Conservation (phyloP, 2,797 vertebrate species). For the Vespertilio murinus region DNA sequence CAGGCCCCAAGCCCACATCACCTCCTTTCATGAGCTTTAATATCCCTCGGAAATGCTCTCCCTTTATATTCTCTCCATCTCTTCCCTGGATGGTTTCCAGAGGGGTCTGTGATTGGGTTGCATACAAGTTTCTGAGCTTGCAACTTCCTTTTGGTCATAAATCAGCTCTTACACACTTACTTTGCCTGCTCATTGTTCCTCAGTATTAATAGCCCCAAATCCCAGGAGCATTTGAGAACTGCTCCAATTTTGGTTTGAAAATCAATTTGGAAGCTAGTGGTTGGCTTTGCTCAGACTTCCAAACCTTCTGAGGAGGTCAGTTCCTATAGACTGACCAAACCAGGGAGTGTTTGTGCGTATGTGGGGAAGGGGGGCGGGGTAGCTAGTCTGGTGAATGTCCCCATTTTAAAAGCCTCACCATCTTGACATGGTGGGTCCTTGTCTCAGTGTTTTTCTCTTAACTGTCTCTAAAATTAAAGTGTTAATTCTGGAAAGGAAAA, state of each 20-base stretch:
- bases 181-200: constrained; percentile 75
- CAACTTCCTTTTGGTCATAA: constrained; percentile 79
- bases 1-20: constrained; percentile 55
- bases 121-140: constrained; percentile 77
- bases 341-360: not conserved
- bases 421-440: not conserved
- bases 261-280: constrained; percentile 75
- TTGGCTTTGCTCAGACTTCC: constrained; percentile 68
- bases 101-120: constrained; percentile 70
- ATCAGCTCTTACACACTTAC: constrained; percentile 76
- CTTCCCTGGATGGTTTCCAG: constrained; percentile 77
- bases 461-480: constrained; percentile 56
- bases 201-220: constrained; percentile 75
- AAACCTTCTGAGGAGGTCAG: constrained; percentile 70
- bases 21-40: constrained; percentile 65
- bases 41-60: constrained; percentile 62
- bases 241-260: constrained; percentile 77
- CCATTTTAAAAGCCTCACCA: not conserved
- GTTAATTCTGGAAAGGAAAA: not conserved
- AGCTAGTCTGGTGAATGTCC: constrained; percentile 39
- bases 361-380: too few species aligned
- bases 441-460: constrained; percentile 18
- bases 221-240: constrained; percentile 75
- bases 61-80: constrained; percentile 65
- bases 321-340: constrained; percentile 73